A percentile compares a stretch with the other conserved stretches of the same genome.
Evolutionary conservation across 2,113 vertebrate species (phyloP).

Genomic region (Atrichornis clamosus): DNA sequence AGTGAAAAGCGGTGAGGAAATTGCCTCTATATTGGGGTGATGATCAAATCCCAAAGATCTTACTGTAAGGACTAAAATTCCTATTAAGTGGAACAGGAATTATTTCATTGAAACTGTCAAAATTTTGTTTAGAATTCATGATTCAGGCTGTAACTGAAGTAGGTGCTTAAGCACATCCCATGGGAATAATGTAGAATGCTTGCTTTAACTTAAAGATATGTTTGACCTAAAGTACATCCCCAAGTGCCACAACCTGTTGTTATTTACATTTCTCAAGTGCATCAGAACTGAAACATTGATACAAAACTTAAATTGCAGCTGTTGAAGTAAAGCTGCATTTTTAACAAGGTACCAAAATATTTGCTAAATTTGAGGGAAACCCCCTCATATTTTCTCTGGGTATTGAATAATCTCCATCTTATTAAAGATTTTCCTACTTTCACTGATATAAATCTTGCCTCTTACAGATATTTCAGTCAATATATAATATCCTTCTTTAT

Average conservation of each 20-base stretch:
- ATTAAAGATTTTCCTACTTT: background rate
- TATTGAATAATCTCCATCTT: background rate
- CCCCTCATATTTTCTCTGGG: background rate
- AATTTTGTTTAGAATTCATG: background rate
- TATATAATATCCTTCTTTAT: background rate
- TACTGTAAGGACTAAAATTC: background rate
- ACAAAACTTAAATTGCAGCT: background rate
- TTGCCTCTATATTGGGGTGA: background rate
- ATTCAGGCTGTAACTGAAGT: background rate
- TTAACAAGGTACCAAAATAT: background rate
- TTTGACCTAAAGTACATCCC: background rate
- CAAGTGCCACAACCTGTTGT: background rate
- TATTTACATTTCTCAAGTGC: background rate
- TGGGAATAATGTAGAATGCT: background rate
- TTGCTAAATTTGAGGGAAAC: background rate
- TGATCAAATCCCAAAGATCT: background rate
- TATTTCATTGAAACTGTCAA: background rate
- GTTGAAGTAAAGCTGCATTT: background rate
- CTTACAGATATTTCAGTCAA: background rate
- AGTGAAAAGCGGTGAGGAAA: background rate
- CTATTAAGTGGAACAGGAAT: background rate
- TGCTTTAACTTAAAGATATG: background rate
- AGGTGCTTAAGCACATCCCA: background rate
- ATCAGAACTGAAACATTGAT: background rate
- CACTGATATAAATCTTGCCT: background rate